Base-by-base conservation (phyloP, 2,113 vertebrate species). In the Misgurnus anguillicaudatus region DNA sequence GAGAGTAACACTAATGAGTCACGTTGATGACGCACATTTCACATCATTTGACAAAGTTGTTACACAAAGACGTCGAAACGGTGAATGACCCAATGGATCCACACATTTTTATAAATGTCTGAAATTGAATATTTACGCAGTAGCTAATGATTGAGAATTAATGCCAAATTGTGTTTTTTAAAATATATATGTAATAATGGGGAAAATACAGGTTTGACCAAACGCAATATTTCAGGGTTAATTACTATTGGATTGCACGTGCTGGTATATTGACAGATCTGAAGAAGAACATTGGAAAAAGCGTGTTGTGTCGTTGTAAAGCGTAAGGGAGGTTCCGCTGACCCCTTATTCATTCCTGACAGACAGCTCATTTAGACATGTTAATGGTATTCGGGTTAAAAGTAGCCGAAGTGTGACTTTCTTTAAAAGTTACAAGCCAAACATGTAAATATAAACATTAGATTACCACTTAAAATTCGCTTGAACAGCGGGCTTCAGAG, bases 401-500 rank as follows among this genome's bases (percentile, higher is more conserved):
- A 45, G 57, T 17, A 24, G 38, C 61, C 19, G 2, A 42, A 62
- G 45, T 47, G 38, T 31, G 36, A 74, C 53, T 61, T 45, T 48
- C 41, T 42, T 55, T 64, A 71, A 41, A 60, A 58, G 14, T 67
- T 55, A 74, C 19, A 65, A 31, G 16, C 5, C 61, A 9, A 60
- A 31, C 39, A 17, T 11, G 17, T 75, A 48, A 74, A 68, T 53
- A 38, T 66, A 11, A 73, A 31, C 60, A 65, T 61, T 80, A 75
- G 60, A 72, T 17, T 51, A 55, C 13, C 41, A 48, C 4, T 31
- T 24, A 63, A 51, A 67, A 68, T 60, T 63, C 7, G n/a, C 60
- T 6, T 60, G 3, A 45, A 31, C 36, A 75, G 10, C 9, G 31
- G 31, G 24, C 5, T 92, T 92, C 90, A 90, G 89, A 94, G 91